Percentiles rank a stretch among this genome's conserved stretches.
These are phyloP conservation scores for Cynocephalus volans DNA, from an alignment of 2,113 vertebrate species.

Conservation along the genomic window DNA sequence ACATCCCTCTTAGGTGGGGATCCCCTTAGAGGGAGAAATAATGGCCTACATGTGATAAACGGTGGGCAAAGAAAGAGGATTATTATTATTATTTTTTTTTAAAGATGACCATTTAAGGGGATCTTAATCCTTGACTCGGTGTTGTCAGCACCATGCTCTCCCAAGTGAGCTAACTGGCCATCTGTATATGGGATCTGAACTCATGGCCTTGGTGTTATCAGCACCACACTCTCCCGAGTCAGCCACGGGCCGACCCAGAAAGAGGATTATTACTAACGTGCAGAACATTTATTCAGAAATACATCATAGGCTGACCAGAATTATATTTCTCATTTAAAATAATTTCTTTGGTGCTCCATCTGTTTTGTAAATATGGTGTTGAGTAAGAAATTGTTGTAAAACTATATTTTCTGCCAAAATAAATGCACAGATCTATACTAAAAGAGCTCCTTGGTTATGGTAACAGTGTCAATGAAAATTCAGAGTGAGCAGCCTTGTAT, in stretches of 20 bases:
- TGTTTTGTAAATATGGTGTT: slow-evolving; percentile 69
- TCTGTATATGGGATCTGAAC: too few species aligned
- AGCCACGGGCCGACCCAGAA: too few species aligned
- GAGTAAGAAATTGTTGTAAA: slow-evolving; percentile 69
- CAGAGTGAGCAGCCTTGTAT: neutral
- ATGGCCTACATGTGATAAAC: neutral
- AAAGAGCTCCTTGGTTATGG: slow-evolving; percentile 32
- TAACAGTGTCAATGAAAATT: neutral
- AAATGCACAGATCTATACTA: neutral
- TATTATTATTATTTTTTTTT: too few species aligned
- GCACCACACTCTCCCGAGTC: too few species aligned
- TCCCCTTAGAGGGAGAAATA: neutral
- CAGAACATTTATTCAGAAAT: neutral
- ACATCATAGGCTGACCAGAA: slow-evolving; percentile 1
- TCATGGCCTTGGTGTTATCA: too few species aligned
- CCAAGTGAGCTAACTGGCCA: too few species aligned
- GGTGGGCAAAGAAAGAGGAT: neutral
- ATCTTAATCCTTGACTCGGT: too few species aligned
- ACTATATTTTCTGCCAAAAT: slow-evolving; percentile 50
- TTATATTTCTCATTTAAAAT: slow-evolving; percentile 39
- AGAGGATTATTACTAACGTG: neutral
- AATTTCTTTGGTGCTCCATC: slow-evolving; percentile 25
- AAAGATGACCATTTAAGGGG: too few species aligned
- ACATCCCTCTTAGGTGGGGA: neutral
- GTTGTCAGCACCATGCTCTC: too few species aligned